Conservation (phyloP, 2,888 invertebrate genomes). For the Eugnorisma glareosa region DNA sequence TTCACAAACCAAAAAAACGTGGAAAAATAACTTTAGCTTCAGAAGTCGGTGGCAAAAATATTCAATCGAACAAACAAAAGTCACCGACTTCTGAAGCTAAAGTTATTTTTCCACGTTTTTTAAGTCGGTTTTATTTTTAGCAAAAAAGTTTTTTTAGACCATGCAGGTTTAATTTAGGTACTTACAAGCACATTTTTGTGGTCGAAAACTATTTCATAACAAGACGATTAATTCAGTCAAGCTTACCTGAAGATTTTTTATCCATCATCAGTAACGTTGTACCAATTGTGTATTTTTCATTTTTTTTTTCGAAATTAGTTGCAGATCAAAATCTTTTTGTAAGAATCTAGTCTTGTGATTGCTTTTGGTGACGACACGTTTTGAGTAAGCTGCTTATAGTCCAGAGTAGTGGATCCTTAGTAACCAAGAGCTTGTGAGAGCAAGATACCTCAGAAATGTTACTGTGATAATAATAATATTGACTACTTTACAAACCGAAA, state of each 20-base stretch:
- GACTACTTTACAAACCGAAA: not conserved
- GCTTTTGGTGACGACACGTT: slow-evolving; percentile 19
- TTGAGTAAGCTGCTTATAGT: slow-evolving; percentile 30
- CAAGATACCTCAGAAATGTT: not conserved
- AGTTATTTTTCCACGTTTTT: too few relatives aligned
- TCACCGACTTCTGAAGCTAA: too few relatives aligned
- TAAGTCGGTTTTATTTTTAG: too few relatives aligned
- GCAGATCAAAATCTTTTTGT: not conserved
- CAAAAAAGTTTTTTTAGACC: too few relatives aligned
- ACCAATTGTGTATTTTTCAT: not conserved
- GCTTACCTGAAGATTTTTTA: not conserved
- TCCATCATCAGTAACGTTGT: not conserved
- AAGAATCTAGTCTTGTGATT: not conserved
- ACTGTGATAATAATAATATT: not conserved
- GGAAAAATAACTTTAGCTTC: too few relatives aligned
- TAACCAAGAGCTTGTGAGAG: not conserved
- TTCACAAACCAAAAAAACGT: too few relatives aligned
- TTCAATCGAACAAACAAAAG: too few relatives aligned
- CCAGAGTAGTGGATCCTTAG: not conserved
- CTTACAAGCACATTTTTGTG: not conserved
- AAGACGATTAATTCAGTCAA: not conserved
- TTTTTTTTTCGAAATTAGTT: not conserved
- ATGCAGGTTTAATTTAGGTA: not conserved
- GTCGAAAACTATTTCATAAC: not conserved
- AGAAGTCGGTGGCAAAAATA: too few relatives aligned